Base-by-base conservation (phyloP, 2,888 invertebrate species). In the Ditylenchus weischeri region DNA sequence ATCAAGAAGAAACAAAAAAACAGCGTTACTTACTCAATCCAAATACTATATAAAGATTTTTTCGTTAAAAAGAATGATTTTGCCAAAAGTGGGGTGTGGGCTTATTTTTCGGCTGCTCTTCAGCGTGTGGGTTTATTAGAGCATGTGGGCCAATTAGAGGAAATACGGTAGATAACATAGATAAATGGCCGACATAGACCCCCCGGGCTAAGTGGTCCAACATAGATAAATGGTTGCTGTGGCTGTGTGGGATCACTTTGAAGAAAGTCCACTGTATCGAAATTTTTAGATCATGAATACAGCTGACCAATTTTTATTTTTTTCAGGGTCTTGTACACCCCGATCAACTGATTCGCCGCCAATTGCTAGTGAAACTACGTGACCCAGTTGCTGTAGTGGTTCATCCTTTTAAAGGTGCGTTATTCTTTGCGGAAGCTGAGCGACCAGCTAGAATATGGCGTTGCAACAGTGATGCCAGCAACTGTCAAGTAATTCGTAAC, bases 371-470 rank as follows among this genome's bases (percentile, higher is more conserved):
- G 7, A 90, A 92, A 79, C 84, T 95, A 36, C 93, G 93, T 83
- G 88, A 94, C 70, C 96, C 95, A 0, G 87, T 95, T 78, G 94
- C 94, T 7, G 93, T 98, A 69, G 95, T 93, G 0, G 92, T 95
- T 0, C 94, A 96, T 85, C 96, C 96, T 0, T 93, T 93, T 83
- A 21, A 63, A 71, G 86, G 86, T 50, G 92, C 87, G 79, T 89
- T 95, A 62, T 95, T 93, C 86, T 95, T 91, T 87, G 91, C 93
- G 0, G 94, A 95, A 84, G 93, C 94, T 91, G 92, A 78, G 65
- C 68, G 81, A 5, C 94, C 94, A 0, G 94, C 95, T 0, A 94
- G 94, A 83, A 96, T 96, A 72, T 93, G 92, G 68, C 87, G 95
- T 75, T 92, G 93, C 0, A 89, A 90, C 78, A 89, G 91, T 0